Conservation (phyloP, 2,113 vertebrate species). For the Tympanuchus pallidicinctus region DNA sequence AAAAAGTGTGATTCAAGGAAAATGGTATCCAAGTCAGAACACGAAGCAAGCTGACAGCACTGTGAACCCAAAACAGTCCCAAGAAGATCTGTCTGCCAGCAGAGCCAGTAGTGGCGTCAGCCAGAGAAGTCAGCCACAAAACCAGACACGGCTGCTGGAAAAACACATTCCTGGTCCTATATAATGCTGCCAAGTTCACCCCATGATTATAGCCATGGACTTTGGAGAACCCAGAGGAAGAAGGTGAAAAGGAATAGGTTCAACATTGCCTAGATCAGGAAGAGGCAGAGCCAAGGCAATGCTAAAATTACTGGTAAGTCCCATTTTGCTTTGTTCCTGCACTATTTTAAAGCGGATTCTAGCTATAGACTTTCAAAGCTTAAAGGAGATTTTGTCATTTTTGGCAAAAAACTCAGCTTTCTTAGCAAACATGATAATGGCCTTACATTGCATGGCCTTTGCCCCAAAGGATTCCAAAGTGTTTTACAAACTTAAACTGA, state of each 20-base stretch:
- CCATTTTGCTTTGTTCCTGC: not conserved
- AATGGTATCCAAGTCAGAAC: not conserved
- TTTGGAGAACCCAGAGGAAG: conserved; percentile 46
- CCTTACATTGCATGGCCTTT: not conserved
- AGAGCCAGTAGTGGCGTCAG: conserved; percentile 9
- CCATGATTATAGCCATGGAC: conserved; percentile 12
- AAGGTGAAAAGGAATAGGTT: conserved; percentile 48
- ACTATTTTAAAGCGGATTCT: conserved; percentile 3
- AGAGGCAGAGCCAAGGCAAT: conserved; percentile 15
- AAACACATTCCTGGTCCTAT: conserved; percentile 40
- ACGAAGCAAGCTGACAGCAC: conserved; percentile 31
- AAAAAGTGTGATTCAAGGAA: not conserved
- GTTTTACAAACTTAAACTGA: conserved; percentile 8
- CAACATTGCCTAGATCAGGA: conserved; percentile 20
- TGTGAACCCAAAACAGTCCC: conserved; percentile 41
- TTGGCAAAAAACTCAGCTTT: conserved; percentile 36
- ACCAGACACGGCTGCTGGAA: conserved; percentile 63
- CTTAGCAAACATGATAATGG: conserved; percentile 58
- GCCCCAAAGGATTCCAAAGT: conserved; percentile 16
- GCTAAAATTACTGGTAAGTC: conserved; percentile 34
- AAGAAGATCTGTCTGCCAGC: conserved; percentile 56
- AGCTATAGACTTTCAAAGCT: not conserved
- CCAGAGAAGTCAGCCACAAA: conserved; percentile 62
- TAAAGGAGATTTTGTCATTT: conserved; percentile 39
- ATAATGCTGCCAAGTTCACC: conserved; percentile 44